Evolutionary conservation across 2,797 vertebrate genomes (phyloP), one percentile per base, ranked within the genome.

Genomic region (Pipistrellus nathusii): DNA sequence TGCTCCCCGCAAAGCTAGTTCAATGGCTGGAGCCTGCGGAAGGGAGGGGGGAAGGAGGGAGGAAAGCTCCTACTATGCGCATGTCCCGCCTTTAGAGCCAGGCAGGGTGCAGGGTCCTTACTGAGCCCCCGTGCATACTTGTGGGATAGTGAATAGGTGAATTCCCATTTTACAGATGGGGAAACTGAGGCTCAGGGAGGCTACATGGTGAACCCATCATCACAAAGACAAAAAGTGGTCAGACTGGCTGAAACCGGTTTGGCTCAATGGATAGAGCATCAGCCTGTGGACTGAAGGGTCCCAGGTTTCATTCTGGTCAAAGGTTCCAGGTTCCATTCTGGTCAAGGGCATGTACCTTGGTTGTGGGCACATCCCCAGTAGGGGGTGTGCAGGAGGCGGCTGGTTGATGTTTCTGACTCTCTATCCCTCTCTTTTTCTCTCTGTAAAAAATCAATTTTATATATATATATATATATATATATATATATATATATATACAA

Each of bases 111-210:
- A 4, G 27, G 32, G 12, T 32, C 4, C 46, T 38, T 0, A 0
- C 21, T 4, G 69, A 6, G 6, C 11, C 59, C 44, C 1, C 2
- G 32, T 35, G 32, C 30, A 13, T 27, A 0, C 55, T 23, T 57
- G 57, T 62, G 30, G 10, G 38, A 75, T 14, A 27, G 30, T 3
- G 48, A 55, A 55, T 15, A 32, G 23, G 32, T 1, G 15, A 20
- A 38, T 21, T 48, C 62, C 13, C 73, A 5, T 71, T 92, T 72
- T 48, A 85, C 35, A 80, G 78, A 55, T 8, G 10, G 41, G 59
- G 51, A 93, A 92, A 68, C 85, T 35, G 95, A 97, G 88, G 83
- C 64, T 41, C 25, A 2, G 32, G 27, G 25, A 84, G 71, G 12
- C 12, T 0, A 1, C 4, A 6, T 25, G 72, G 55, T 69, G 71